phyloP scores from a whole-genome alignment of 2,113 vertebrate species.

The Stigmatopora nigra region DNA sequence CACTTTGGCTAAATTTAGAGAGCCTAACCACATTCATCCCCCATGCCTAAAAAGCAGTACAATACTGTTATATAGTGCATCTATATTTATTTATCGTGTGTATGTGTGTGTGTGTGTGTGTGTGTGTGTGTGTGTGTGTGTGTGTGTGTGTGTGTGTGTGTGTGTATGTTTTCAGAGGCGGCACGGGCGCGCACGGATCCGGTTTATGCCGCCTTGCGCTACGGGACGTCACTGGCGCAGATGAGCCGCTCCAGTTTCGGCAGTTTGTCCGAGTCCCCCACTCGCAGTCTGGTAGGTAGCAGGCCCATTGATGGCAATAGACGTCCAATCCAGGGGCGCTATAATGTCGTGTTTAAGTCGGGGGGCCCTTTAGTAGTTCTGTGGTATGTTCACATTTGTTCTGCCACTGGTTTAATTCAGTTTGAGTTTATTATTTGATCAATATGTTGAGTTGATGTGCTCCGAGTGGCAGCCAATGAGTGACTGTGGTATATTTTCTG shows the following conservation, averaged over 20 bases:
- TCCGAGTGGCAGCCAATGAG: too few relatives aligned
- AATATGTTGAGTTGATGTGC: too few relatives aligned
- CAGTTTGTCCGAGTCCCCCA: constrained; percentile 85
- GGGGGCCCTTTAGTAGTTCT: too few relatives aligned
- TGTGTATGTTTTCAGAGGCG: constrained; percentile 57
- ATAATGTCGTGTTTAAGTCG: too few relatives aligned
- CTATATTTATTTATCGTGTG: not conserved
- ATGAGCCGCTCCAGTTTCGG: constrained; percentile 84
- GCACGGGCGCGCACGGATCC: constrained; percentile 74
- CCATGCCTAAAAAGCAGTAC: constrained; percentile 24
- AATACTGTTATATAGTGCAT: constrained; percentile 15
- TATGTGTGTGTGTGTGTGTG: constrained; percentile 48
- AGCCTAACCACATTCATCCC: constrained; percentile 22
- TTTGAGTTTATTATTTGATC: too few relatives aligned
- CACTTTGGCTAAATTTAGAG: constrained; percentile 53
- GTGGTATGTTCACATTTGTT: too few relatives aligned
- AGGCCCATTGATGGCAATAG: not conserved
- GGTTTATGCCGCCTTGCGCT: constrained; percentile 82
- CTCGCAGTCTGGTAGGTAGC: constrained; percentile 75
- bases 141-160: constrained; percentile 26
- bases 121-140: too few relatives aligned
- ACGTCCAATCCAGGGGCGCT: too few relatives aligned
- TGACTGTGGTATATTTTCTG: constrained; percentile 5
- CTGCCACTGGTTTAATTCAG: too few relatives aligned
- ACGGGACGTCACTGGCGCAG: constrained; percentile 83